Evolutionary conservation across 2,888 invertebrate genomes (phyloP).

Genomic region (Corythucha ciliata): DNA sequence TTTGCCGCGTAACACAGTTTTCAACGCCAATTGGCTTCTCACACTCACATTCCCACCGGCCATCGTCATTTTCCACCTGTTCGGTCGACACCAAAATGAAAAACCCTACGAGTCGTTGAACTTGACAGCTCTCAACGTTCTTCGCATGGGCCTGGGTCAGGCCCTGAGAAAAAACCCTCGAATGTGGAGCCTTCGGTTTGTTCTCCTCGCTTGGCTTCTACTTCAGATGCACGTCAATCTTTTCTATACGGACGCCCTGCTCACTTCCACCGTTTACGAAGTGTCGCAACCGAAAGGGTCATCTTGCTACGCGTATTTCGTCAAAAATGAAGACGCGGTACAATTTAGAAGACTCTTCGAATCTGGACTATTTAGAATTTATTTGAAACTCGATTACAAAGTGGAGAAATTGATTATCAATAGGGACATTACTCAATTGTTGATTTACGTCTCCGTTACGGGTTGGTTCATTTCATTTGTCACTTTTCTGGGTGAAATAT

Average conservation of each 20-base stretch:
- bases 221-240: conserved; percentile 14
- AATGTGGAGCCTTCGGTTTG: conserved; percentile 11
- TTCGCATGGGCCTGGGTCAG: conserved; percentile 11
- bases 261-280: too few species aligned
- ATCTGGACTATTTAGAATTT: conserved; percentile 10
- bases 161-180: conserved; percentile 11
- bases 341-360: conserved; percentile 8
- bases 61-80: neutral
- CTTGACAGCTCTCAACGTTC: too few species aligned
- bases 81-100: conserved; percentile 9
- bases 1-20: too few species aligned
- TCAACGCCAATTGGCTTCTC: conserved; percentile 3
- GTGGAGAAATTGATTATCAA: too few species aligned
- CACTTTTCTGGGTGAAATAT: neutral
- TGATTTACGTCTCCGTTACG: neutral
- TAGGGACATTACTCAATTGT: neutral
- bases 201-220: conserved; percentile 12
- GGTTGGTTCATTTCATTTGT: neutral
- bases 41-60: neutral
- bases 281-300: too few species aligned
- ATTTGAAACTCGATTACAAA: too few species aligned
- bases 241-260: too few species aligned
- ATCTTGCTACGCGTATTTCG: too few species aligned
- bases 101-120: neutral
- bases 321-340: neutral